Evolutionary conservation across 2,888 invertebrate genomes (phyloP).

Genomic region (Blastobasis lacticolella): DNA sequence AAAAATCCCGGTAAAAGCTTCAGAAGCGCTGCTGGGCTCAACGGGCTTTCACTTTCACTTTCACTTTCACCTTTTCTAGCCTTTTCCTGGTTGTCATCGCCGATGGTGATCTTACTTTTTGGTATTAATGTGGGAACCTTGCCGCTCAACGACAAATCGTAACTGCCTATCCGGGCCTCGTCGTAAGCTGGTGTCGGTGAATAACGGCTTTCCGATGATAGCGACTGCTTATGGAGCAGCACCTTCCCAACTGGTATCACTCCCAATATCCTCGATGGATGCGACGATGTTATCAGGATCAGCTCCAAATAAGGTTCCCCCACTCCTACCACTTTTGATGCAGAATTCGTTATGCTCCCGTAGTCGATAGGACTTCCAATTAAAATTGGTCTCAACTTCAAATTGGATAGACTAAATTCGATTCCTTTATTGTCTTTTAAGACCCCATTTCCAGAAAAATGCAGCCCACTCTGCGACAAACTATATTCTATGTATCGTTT

Average conservation of each 20-base stretch:
- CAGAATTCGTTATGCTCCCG: conserved; percentile 13
- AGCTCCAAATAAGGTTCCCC: conserved; percentile 32
- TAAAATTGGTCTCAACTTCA: conserved; percentile 37
- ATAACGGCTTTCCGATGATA: no score
- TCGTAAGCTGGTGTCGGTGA: no score
- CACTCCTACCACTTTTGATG: conserved; percentile 10
- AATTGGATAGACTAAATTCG: conserved; percentile 23
- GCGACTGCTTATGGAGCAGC: conserved; percentile 10
- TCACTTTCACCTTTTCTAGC: no score
- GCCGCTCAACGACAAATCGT: no score
- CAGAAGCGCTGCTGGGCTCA: not conserved
- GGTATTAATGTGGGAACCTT: no score
- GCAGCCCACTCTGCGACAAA: conserved; percentile 30
- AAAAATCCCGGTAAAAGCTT: conserved; percentile 1
- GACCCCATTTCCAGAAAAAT: conserved; percentile 23
- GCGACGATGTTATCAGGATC: conserved; percentile 28
- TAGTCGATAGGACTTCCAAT: conserved; percentile 32
- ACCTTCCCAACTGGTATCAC: conserved; percentile 38
- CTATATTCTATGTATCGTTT: conserved; percentile 27
- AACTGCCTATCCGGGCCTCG: no score
- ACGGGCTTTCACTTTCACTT: no score
- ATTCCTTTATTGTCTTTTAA: conserved; percentile 28
- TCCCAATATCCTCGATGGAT: conserved; percentile 39
- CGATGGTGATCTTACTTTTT: no score
- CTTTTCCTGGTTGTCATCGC: no score